Evolutionary conservation across 2,113 vertebrate genomes (phyloP).

Genomic region (Dissostichus mawsoni): DNA sequence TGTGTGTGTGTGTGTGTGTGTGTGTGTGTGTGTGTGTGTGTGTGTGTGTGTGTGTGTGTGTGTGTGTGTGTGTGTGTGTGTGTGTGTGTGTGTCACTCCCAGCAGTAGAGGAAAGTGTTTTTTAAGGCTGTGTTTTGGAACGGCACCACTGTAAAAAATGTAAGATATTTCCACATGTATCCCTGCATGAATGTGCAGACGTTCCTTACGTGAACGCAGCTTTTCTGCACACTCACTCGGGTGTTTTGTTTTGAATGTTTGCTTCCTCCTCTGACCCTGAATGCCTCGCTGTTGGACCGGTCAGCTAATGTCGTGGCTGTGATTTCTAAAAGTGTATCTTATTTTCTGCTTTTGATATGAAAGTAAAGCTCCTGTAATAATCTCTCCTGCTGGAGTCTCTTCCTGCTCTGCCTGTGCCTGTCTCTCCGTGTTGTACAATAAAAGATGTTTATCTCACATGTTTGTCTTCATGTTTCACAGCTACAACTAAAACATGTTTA

Average conservation of each 20-base stretch:
- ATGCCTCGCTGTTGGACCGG: background rate
- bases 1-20: no score
- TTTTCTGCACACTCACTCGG: background rate
- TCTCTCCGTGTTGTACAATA: conserved; percentile 50
- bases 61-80: no score
- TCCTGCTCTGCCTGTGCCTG: conserved; percentile 30
- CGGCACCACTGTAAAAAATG: background rate
- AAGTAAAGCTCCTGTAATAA: conserved; percentile 20
- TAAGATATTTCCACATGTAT: background rate
- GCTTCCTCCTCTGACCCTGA: conserved; percentile 35
- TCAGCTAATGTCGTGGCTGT: conserved; percentile 43
- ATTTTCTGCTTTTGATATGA: conserved; percentile 63
- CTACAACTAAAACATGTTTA: no score
- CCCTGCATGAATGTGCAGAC: background rate
- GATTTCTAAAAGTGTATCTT: conserved; percentile 57
- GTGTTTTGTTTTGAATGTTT: background rate
- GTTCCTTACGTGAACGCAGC: background rate
- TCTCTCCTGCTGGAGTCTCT: conserved; percentile 14
- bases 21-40: no score
- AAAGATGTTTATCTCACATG: conserved; percentile 34
- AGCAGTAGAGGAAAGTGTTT: no score
- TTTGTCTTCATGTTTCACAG: background rate
- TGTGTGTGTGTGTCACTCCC: no score
- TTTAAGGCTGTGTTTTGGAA: background rate
- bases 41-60: no score